phyloP scores from a whole-genome alignment of 1,140 invertebrate genomes.

The Lysiphlebus fabarum region DNA sequence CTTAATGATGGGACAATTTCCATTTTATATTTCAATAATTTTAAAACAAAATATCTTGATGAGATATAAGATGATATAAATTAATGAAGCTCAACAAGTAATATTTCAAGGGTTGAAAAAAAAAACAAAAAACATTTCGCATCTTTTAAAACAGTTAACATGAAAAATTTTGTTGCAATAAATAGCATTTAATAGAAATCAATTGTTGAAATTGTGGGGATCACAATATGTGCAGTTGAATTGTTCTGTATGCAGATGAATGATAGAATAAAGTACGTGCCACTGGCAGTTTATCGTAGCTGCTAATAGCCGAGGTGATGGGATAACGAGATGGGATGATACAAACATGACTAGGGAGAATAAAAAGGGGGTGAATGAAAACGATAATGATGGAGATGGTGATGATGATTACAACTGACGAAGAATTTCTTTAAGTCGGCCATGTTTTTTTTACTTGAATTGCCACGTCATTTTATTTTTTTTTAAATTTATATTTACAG shows the following conservation, averaged over 20 bases:
- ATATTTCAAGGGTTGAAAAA: no score
- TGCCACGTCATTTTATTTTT: constrained; percentile 15
- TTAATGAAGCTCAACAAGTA: no score
- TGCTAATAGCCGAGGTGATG: constrained; percentile 17
- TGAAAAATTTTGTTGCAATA: no score
- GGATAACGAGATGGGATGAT: constrained; percentile 13
- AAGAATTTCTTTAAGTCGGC: constrained; percentile 3
- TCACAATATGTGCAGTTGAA: constrained; percentile 10
- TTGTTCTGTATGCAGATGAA: background rate
- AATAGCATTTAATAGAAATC: no score
- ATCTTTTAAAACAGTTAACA: no score
- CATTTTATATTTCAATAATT: no score
- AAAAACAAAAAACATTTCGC: no score
- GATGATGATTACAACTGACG: constrained; percentile 19
- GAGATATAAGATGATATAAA: no score
- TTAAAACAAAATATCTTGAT: no score
- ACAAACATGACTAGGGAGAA: background rate
- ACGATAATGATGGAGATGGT: constrained; percentile 21
- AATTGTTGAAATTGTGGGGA: no score
- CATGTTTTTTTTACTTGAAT: constrained; percentile 14
- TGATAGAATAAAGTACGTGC: constrained; percentile 1
- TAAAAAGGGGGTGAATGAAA: background rate
- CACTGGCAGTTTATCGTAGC: constrained; percentile 16
- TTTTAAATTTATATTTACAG: background rate
- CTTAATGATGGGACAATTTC: no score